Conservation (phyloP, 2,113 vertebrate genomes). For the Campylomormyrus tamandua region DNA sequence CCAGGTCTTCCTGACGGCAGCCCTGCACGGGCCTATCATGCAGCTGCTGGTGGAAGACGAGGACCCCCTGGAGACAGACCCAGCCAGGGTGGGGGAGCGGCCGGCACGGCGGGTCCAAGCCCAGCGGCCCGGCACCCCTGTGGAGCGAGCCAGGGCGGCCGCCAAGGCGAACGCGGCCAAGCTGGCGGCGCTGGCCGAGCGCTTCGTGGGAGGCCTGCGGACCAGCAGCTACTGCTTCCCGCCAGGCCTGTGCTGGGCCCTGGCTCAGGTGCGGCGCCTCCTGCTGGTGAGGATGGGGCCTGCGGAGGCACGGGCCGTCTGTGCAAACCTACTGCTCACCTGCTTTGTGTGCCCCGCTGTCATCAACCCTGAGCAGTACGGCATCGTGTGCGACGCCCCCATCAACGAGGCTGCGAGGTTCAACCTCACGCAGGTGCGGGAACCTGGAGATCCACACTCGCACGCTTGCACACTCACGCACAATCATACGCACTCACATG, state of each 20-base stretch:
- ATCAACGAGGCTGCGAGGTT: conserved; percentile 97
- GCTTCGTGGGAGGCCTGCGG: conserved; percentile 93
- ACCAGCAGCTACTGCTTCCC: conserved; percentile 97
- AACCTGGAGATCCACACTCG: neutral
- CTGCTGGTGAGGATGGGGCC: conserved; percentile 60
- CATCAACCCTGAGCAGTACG: conserved; percentile 94
- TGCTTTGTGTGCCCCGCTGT: conserved; percentile 97
- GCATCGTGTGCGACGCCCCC: conserved; percentile 94
- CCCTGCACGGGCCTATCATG: conserved; percentile 97
- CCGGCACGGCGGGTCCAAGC: conserved; percentile 81
- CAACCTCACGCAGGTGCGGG: conserved; percentile 90
- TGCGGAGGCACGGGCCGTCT: conserved; percentile 89
- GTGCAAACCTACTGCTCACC: conserved; percentile 87
- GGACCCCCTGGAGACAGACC: conserved; percentile 91
- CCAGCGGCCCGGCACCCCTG: conserved; percentile 78
- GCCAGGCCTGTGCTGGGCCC: conserved; percentile 90
- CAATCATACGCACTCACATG: neutral
- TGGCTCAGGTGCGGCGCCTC: conserved; percentile 92
- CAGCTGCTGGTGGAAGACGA: conserved; percentile 96
- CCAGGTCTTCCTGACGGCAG: conserved; percentile 95
- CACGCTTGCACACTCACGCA: neutral
- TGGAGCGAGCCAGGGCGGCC: conserved; percentile 80
- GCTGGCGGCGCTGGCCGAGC: conserved; percentile 88
- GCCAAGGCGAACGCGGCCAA: conserved; percentile 92
- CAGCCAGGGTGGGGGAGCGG: conserved; percentile 85